Base-by-base conservation (phyloP, 2,797 vertebrate species). In the Coregonus suidteri region DNA sequence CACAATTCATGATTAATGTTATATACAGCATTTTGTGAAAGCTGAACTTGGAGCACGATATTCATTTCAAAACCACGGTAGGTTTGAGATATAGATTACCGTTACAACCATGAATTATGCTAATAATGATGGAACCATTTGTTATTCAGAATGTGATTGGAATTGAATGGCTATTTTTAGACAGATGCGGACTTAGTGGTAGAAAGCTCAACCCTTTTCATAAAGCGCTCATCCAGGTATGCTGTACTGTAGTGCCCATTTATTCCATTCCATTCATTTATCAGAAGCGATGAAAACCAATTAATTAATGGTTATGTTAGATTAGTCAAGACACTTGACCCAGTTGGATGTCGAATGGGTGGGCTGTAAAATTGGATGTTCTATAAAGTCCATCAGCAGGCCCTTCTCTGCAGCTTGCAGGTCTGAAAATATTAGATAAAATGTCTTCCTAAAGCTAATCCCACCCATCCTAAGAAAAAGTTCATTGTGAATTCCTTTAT, bases 231-330 rank as follows among this genome's bases (percentile, higher is more conserved):
- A 6, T 41, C 1, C 41, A 15, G 30, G 52, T 37, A 56, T 25
- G 13, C 18, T 30, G 1, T n/a, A 31, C 53, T 72, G n/a, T 11
- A 9, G 71, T 72, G 47, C 37, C 76, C 6, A 83, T 85, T 77
- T 83, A 78, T 77, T 81, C 3, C 66, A 20, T 86, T 84, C 84
- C 52, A 59, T 25, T 78, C 4, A 31, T 18, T 81, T 30, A 75
- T 15, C 16, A 31, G 68, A 80, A 74, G 20, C 76, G 35, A 78
- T 80, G n/a, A 77, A 77, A 85, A 71, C 68, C 41, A 80, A 83
- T 83, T 66, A 47, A 47, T 47, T 1, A 47, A 67, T 53, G 64
- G 65, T 70, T 79, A 37, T 54, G 13, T 73, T 31, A 81, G 34
- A 77, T 68, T 31, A 81, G 69, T 81, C 30, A 76, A 78, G 54